Conservation (phyloP, 2,113 vertebrate genomes). For the Patagioenas fasciata region DNA sequence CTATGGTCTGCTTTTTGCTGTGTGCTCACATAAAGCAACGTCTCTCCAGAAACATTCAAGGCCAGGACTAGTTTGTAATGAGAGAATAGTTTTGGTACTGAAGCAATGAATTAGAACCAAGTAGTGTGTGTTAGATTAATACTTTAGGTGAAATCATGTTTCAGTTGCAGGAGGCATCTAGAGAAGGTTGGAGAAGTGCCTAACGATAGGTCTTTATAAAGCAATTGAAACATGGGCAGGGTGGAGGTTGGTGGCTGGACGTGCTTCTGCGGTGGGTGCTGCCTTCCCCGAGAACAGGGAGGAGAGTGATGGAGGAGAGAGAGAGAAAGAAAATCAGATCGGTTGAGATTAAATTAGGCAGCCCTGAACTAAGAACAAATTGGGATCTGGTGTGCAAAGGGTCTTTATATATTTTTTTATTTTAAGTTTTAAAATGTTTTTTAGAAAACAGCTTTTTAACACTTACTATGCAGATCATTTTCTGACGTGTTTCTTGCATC, state of each 20-base stretch:
- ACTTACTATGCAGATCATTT: neutral
- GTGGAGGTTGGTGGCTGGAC: neutral
- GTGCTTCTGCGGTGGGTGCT: neutral
- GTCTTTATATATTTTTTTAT: neutral
- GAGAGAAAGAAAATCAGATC: neutral
- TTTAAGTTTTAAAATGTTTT: neutral
- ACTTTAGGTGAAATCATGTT: neutral
- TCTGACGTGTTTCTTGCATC: neutral
- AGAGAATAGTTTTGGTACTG: neutral
- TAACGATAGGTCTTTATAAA: neutral
- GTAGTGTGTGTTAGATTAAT: neutral
- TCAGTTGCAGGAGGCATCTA: neutral
- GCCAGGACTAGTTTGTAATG: neutral
- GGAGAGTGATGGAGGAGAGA: neutral
- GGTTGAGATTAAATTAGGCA: neutral
- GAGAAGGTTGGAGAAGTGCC: neutral
- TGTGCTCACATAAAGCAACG: neutral
- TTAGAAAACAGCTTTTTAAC: neutral
- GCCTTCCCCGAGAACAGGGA: neutral
- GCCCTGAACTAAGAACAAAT: neutral
- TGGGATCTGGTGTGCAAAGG: neutral
- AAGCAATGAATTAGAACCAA: neutral
- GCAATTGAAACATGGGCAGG: neutral
- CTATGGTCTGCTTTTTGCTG: neutral
- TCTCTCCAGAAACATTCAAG: too few species aligned